Base-by-base conservation (phyloP, 2,888 invertebrate genomes). In the Caenorhabditis auriculariae region DNA sequence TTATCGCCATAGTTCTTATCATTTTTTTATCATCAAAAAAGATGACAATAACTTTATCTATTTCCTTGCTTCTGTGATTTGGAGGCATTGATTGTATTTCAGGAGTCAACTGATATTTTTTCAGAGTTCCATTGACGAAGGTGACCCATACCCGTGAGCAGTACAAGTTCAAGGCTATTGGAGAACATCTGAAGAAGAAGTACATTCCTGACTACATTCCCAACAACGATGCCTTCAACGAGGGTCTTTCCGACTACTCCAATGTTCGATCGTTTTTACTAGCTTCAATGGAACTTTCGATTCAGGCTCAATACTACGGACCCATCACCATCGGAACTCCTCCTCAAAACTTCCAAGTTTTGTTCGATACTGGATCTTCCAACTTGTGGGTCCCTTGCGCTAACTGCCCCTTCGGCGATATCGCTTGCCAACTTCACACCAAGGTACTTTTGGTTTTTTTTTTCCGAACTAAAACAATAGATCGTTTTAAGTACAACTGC, bases 361-460 rank as follows among this genome's bases (percentile, higher is more conserved):
- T 73, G 29, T 98, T 98, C 85, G 98, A 98, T 84, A 98, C 96
- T 0, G 98, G 98, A 68, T 96, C 95, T 4, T 93, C 95, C 45
- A 98, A 99, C 84, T 87, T 99, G 59, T 98, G 98, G 98, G 89
- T 98, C 58, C 96, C 98, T 5, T 95, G 94, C 24, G 46, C 54
- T 43, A 58, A 93, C 82, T 98, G 96, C 83, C 88, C 90, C 82
- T 87, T 87, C 82, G 89, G 90, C 50, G 93, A 94, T 83, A 90
- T 96, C 76, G 95, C 96, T 17, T 93, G 93, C 84, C 84, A 91
- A 55, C 51, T 66, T 51, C 70, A 72, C 62, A 67, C 54, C 54
- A 61, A 66, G 66, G 69, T 66, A 6, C 37, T 51, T 38, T 19
- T 2, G 26, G 6, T 32, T 48, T 39, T n/a, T n/a, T 2, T 43